phyloP scores from a whole-genome alignment of 2,888 invertebrate species.

The Lasioglossum marginatum region DNA sequence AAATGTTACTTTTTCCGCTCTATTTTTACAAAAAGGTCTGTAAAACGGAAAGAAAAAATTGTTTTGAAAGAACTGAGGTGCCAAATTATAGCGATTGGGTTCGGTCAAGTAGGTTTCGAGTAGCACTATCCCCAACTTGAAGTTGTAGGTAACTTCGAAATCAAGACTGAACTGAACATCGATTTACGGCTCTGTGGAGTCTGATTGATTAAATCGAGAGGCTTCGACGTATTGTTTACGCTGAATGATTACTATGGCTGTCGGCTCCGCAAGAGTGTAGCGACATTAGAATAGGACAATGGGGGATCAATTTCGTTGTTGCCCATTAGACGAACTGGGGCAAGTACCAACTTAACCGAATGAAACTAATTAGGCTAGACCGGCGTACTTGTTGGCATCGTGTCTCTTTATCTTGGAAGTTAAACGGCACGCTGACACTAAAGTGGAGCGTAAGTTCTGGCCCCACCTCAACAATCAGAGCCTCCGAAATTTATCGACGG shows the following conservation, averaged over 20 bases:
- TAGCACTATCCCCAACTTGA: neutral
- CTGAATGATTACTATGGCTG: neutral
- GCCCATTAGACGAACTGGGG: constrained; percentile 64
- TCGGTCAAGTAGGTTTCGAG: neutral
- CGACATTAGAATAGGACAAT: constrained; percentile 27
- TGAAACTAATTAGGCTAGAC: constrained; percentile 75
- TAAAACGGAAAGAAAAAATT: neutral
- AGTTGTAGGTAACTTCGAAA: neutral
- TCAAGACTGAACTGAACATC: neutral
- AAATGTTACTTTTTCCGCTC: too few species aligned
- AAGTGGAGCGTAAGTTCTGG: constrained; percentile 26
- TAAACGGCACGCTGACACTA: constrained; percentile 27
- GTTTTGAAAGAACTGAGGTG: neutral
- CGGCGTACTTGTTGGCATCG: constrained; percentile 44
- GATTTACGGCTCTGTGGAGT: neutral
- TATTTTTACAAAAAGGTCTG: neutral
- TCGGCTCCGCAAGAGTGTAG: neutral
- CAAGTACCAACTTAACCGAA: constrained; percentile 76
- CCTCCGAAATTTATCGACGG: neutral
- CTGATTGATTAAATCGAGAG: neutral
- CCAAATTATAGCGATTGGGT: neutral
- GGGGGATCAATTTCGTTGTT: constrained; percentile 33
- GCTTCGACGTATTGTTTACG: neutral
- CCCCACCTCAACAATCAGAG: neutral
- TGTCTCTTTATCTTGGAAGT: constrained; percentile 57